Base-by-base conservation (phyloP, 2,113 vertebrate species). In the Galeopterus variegatus region DNA sequence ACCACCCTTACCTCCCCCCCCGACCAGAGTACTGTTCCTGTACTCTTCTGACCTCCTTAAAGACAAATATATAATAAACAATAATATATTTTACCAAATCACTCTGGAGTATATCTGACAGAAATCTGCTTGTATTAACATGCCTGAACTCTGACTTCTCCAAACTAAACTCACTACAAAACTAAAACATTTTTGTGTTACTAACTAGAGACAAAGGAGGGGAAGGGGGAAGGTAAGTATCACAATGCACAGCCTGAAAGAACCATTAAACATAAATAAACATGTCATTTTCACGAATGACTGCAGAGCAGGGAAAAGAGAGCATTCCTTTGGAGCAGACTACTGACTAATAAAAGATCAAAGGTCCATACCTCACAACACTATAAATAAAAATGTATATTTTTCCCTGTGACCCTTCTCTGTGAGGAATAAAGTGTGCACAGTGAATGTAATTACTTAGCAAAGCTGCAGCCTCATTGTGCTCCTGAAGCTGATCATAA, bases 381-480 rank as follows among this genome's bases (percentile, higher is more conserved):
- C 96, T 76, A 48, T 97, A 97, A 98, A 98, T 97, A 98, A 98
- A 98, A 98, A 97, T 56, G 79, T 85, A 96, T 93, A 94, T 95
- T 91, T 72, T 93, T 79, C 95, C 84, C 56, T 89, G 88, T 94
- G 92, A 98, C 97, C 98, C 93, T 98, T 98, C 95, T 85, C 93
- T 31, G 69, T 70, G 79, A 97, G 95, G 94, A 98, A 98, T 97
- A 96, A 97, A 98, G 97, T 96, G 92, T 92, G 92, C 94, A 93
- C 79, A 65, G 98, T 97, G 95, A 98, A 98, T 77, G 97, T 97
- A 97, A 99, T 98, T 99, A 99, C 98, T 99, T 98, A 99, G 98
- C 95, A 97, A 97, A 98, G 97, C 96, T 97, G 98, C 86, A 97
- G 98, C 95, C 98, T 98, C 98, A 96, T 88, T 97, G 98, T 97